Evolutionary conservation across 2,113 vertebrate genomes (phyloP), one percentile per base, ranked within the genome.

Genomic region (Aythya baeri): DNA sequence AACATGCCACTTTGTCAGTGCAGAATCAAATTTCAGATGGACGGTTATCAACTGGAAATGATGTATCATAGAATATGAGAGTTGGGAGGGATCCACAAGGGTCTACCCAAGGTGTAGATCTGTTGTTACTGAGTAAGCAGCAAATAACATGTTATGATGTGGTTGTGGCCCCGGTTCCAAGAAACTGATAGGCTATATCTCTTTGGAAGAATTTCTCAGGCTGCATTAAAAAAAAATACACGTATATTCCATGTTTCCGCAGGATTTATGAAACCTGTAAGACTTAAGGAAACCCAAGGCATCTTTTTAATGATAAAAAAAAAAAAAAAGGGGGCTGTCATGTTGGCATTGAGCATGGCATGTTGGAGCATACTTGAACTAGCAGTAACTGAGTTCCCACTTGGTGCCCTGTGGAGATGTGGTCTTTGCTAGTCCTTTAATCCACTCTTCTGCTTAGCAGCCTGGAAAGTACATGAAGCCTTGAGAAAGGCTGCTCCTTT

Each of bases 151-250:
- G 0, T 55, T 13, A 4, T 5, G 13, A 9, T 38, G 5, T 11
- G 23, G 3, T 1, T 55, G 34, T 11, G 6, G 49, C 59, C 86
- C 26, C 36, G 9, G 11, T 17, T 61, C 17, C 7, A 59, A 68
- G 67, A 44, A 66, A 34, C 44, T 0, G 0, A 36, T 36, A 50
- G 32, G 31, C 63, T 83, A 17, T 17, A 13, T 27, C 43, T 72
- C 74, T 66, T 46, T 6, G 34, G 66, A 65, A 59, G 49, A 82
- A 43, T 43, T 59, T 46, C 18, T 79, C 26, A 57, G 66, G 21
- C 26, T 77, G 25, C 50, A 27, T 81, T 80, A 6, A 44, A 44
- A 63, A 41, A 16, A 55, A 3, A 7, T 1, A 8, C 7, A 14
- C 25, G 11, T 9, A 7, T 8, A 7, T 31, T 74, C 20, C 65